Evolutionary conservation across 2,888 invertebrate species (phyloP), one percentile per base, ranked within the genome.

Genomic region (Amiota communis): DNA sequence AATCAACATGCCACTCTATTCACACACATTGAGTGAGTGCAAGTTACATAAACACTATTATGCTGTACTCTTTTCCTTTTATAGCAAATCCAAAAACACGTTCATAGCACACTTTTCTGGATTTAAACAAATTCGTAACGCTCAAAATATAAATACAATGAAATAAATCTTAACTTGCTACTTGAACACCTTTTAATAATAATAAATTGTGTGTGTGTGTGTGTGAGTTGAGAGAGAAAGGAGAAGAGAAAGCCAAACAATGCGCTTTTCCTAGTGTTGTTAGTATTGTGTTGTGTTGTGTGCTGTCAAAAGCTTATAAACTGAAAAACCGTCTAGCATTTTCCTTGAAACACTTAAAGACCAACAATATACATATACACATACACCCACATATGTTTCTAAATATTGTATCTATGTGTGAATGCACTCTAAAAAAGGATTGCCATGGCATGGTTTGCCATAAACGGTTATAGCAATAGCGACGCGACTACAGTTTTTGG

Each of bases 381-480:
- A 47, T 9, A n/a, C 36, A 64, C 47, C 8, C 47, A 64, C 15
- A 47, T n/a, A 64, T 36, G 1, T 36, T 6, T 36, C 2, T 36
- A 2, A 4, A 23, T 23, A 23, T 23, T 36, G 1, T 36, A 6
- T 36, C 2, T 36, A 2, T 36, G 8, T 36, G 36, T 36, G 36
- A 36, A 36, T 36, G 71, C 74, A 74, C 71, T 70, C 67, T 15
- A 46, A 47, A 23, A n/a, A 36, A 36, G 13, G 63, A 68, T 57
- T 57, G 63, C 6, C 68, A 63, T 36, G 67, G 49, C 69, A 47
- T 51, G 6, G 36, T 36, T 36, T 23, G 3, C 1, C 1, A 23
- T 23, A 23, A 23, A 2, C 23, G 23, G 23, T 3, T 23, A 23
- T 2, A 23, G 23, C 23, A 23, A 23, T 2, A 23, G 23, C 23